A percentile compares a stretch with the other conserved stretches of the same genome.
Evolutionary conservation across 2,888 invertebrate genomes (phyloP).

Genomic region (Sipha maydis): DNA sequence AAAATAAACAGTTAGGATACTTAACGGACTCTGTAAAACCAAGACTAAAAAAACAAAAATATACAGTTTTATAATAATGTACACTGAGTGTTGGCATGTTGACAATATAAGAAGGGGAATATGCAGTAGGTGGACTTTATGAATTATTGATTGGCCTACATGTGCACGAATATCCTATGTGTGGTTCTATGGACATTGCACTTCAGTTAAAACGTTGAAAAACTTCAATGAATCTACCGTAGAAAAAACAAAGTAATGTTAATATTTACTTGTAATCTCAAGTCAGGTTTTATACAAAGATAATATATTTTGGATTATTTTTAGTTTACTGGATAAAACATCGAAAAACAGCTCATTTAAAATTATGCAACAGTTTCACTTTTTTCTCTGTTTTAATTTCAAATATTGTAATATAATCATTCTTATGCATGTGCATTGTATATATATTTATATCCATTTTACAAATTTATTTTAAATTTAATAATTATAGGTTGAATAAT

Average conservation of each 20-base stretch:
- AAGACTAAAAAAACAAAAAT: constrained; percentile 43
- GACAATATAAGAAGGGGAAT: constrained; percentile 42
- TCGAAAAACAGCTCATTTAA: background rate
- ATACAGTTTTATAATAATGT: constrained; percentile 16
- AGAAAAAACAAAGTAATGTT: constrained; percentile 29
- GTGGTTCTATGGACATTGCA: background rate
- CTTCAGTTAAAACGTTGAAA: constrained; percentile 26
- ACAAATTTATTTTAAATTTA: background rate
- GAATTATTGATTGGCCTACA: constrained; percentile 62
- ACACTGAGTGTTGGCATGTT: constrained; percentile 49
- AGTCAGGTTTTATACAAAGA: background rate
- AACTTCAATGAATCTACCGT: constrained; percentile 31
- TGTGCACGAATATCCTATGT: constrained; percentile 43
- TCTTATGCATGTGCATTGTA: background rate
- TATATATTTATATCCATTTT: background rate
- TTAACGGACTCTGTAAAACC: constrained; percentile 34
- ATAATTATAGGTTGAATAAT: background rate
- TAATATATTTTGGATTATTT: constrained; percentile 14
- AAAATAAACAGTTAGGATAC: constrained; percentile 53
- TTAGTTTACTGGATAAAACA: background rate
- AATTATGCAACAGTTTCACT: background rate
- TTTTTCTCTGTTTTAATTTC: background rate
- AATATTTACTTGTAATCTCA: constrained; percentile 34
- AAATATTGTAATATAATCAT: background rate
- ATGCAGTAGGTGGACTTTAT: constrained; percentile 53